phyloP scores from a whole-genome alignment of 2,113 vertebrate species.

The Rhagologus leucostigma region DNA sequence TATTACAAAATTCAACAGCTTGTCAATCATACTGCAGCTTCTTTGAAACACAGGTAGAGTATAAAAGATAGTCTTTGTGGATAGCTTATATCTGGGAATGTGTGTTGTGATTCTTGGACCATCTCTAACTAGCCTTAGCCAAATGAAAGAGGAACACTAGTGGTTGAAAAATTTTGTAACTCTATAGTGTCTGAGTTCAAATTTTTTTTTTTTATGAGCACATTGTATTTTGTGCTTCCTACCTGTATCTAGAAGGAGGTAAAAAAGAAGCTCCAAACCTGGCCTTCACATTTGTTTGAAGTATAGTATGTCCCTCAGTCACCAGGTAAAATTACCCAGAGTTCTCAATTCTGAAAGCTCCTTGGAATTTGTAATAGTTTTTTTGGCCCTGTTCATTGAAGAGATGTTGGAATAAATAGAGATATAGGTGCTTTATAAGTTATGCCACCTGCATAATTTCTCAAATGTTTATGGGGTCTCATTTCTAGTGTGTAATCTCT shows the following conservation, averaged over 20 bases:
- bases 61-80: background rate
- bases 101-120: slow-evolving; percentile 1
- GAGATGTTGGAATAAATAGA: background rate
- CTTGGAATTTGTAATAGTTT: background rate
- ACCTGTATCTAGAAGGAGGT: background rate
- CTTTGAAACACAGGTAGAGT: background rate
- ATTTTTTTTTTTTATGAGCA: background rate
- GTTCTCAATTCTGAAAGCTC: background rate
- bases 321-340: background rate
- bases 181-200: background rate
- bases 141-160: background rate
- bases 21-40: background rate
- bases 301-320: background rate
- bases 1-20: background rate
- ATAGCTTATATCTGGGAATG: background rate
- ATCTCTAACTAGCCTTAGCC: background rate
- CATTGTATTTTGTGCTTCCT: background rate
- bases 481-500: background rate
- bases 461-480: background rate
- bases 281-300: background rate
- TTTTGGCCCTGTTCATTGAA: background rate
- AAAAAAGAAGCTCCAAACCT: background rate
- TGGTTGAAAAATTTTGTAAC: background rate
- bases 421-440: background rate
- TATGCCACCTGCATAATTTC: background rate